phyloP scores from a whole-genome alignment of 2,888 invertebrate genomes.

The Lasioglossum malachurum region DNA sequence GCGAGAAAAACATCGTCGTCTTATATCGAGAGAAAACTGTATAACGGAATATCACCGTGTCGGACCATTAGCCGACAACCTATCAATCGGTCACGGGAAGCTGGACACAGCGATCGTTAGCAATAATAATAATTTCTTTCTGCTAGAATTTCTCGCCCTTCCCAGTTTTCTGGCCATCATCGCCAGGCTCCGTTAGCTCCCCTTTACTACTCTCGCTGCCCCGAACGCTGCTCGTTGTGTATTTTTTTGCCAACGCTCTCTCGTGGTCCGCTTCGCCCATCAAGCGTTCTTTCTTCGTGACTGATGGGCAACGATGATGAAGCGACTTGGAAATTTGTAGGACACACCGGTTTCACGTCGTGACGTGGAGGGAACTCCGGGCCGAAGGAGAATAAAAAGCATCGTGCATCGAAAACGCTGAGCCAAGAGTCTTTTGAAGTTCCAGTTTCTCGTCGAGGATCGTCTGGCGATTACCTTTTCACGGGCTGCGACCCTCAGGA shows the following conservation, averaged over 20 bases:
- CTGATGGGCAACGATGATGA: slow-evolving; percentile 73
- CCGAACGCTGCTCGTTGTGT: slow-evolving; percentile 7
- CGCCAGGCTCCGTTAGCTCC: background rate
- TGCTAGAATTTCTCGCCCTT: background rate
- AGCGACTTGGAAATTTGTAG: slow-evolving; percentile 73
- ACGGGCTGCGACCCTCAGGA: slow-evolving; percentile 7
- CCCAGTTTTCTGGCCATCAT: background rate
- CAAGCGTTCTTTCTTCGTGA: slow-evolving; percentile 64
- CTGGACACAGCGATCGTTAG: slow-evolving; percentile 13
- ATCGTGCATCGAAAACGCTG: slow-evolving; percentile 48
- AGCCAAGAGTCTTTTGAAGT: slow-evolving; percentile 38
- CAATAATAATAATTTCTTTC: slow-evolving; percentile 22
- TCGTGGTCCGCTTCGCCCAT: slow-evolving; percentile 30
- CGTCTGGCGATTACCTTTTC: slow-evolving; percentile 33
- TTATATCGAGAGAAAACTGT: background rate
- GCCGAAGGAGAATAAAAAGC: slow-evolving; percentile 27
- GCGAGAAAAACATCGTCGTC: background rate
- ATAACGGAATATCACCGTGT: background rate
- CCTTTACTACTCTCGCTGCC: background rate
- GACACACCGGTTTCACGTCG: slow-evolving; percentile 52
- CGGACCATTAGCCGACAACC: background rate
- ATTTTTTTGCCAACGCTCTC: slow-evolving; percentile 56
- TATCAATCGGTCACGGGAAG: background rate
- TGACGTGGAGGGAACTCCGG: slow-evolving; percentile 44
- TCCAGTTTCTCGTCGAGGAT: slow-evolving; percentile 30